Conservation (phyloP, 1,140 invertebrate genomes). For the Drosophila parvula region DNA sequence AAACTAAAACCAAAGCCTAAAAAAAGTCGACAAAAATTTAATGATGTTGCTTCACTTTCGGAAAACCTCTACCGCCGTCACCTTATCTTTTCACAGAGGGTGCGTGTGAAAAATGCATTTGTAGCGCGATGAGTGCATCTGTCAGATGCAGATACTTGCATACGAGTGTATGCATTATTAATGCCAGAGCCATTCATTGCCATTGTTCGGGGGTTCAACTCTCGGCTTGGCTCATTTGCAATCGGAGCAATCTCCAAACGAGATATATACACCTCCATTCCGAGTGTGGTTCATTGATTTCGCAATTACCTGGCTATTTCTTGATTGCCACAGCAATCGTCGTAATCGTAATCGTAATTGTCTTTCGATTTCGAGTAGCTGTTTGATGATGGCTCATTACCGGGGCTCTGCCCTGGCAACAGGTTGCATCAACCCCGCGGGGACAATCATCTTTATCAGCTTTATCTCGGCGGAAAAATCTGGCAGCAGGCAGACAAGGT, state of each 20-base stretch:
- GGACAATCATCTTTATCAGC: slow-evolving; percentile 39
- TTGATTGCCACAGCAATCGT: slow-evolving; percentile 28
- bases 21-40: slow-evolving; percentile 11
- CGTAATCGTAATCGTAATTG: slow-evolving; percentile 28
- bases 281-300: slow-evolving; percentile 63
- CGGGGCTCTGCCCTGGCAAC: slow-evolving; percentile 23
- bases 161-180: slow-evolving; percentile 47
- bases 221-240: slow-evolving; percentile 44
- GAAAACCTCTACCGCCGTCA: neutral
- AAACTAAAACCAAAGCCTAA: neutral
- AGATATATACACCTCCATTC: slow-evolving; percentile 5
- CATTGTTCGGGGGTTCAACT: slow-evolving; percentile 63
- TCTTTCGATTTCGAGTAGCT: slow-evolving; percentile 51
- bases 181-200: slow-evolving; percentile 45
- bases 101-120: slow-evolving; percentile 69
- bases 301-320: slow-evolving; percentile 45
- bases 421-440: slow-evolving; percentile 62
- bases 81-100: slow-evolving; percentile 45
- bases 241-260: slow-evolving; percentile 26
- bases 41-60: slow-evolving; percentile 37
- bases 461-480: slow-evolving; percentile 56
- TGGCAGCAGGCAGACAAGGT: slow-evolving; percentile 60
- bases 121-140: slow-evolving; percentile 49
- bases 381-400: slow-evolving; percentile 46
- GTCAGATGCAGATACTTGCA: slow-evolving; percentile 38